Conservation (phyloP, 2,888 invertebrate species). For the Odontomyia ornata region DNA sequence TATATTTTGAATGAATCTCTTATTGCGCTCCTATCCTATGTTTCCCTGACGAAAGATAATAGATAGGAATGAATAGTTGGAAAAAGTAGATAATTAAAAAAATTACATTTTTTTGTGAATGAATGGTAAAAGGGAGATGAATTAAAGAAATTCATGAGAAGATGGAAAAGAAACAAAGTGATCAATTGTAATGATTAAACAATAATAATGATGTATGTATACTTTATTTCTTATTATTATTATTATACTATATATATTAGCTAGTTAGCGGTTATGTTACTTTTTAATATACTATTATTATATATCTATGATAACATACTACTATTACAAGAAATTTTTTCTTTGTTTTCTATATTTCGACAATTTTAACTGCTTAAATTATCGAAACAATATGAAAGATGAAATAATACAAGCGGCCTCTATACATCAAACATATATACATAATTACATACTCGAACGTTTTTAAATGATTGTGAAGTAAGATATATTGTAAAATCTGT, state of each 20-base stretch:
- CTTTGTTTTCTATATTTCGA: neutral
- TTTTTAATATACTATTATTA: constrained; percentile 14
- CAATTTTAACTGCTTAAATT: constrained; percentile 26
- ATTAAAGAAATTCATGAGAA: neutral
- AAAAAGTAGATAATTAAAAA: neutral
- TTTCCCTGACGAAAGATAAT: neutral
- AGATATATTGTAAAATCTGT: constrained; percentile 38
- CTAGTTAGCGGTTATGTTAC: constrained; percentile 37
- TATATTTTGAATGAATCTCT: neutral
- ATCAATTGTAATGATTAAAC: constrained; percentile 11
- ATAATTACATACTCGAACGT: constrained; percentile 31
- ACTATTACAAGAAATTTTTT: neutral
- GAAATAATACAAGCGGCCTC: constrained; percentile 25
- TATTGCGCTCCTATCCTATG: neutral
- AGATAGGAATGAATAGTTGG: neutral
- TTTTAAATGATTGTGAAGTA: constrained; percentile 38
- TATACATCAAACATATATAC: constrained; percentile 29
- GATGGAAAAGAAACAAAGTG: neutral
- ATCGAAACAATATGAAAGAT: neutral
- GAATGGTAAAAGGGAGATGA: neutral
- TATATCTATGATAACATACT: neutral
- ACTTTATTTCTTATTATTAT: constrained; percentile 32
- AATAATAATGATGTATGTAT: constrained; percentile 28
- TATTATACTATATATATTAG: constrained; percentile 9
- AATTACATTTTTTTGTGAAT: neutral